Conservation (phyloP, 1,140 invertebrate species). For the Calephelis virginiensis region DNA sequence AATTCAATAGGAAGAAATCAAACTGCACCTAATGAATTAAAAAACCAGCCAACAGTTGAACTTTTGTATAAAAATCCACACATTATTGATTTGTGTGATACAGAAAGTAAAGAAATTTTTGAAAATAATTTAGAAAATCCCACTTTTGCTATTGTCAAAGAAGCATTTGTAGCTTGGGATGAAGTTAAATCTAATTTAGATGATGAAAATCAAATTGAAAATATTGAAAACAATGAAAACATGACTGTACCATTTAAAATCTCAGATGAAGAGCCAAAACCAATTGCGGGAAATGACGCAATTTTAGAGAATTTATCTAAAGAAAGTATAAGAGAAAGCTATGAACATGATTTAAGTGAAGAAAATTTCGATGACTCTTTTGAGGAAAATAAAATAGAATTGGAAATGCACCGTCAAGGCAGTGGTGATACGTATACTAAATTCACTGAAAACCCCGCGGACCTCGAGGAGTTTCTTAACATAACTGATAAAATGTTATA, state of each 20-base stretch:
- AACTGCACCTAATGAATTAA: constrained; percentile 10
- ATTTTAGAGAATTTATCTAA: constrained; percentile 33
- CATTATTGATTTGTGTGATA: constrained; percentile 47
- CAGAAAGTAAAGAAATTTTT: constrained; percentile 32
- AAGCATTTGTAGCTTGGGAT: constrained; percentile 3
- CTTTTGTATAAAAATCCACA: constrained; percentile 59
- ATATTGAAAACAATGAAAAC: neutral
- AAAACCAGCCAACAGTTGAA: constrained; percentile 43
- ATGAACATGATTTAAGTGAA: constrained; percentile 53
- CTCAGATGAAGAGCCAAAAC: neutral
- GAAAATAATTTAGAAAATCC: constrained; percentile 21
- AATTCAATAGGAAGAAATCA: constrained; percentile 19
- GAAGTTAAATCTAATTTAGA: neutral
- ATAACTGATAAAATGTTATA: constrained; percentile 64
- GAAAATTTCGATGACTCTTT: constrained; percentile 47
- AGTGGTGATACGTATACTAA: constrained; percentile 72
- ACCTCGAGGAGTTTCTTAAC: constrained; percentile 66
- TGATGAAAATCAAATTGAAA: neutral
- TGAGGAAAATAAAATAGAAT: constrained; percentile 38
- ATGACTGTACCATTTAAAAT: neutral
- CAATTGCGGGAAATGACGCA: neutral
- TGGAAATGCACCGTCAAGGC: constrained; percentile 45
- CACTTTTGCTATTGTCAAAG: neutral
- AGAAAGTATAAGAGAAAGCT: constrained; percentile 52
- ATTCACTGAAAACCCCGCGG: constrained; percentile 57